Base-by-base conservation (phyloP, 2,888 invertebrate species). In the Callyntrura sp. region DNA sequence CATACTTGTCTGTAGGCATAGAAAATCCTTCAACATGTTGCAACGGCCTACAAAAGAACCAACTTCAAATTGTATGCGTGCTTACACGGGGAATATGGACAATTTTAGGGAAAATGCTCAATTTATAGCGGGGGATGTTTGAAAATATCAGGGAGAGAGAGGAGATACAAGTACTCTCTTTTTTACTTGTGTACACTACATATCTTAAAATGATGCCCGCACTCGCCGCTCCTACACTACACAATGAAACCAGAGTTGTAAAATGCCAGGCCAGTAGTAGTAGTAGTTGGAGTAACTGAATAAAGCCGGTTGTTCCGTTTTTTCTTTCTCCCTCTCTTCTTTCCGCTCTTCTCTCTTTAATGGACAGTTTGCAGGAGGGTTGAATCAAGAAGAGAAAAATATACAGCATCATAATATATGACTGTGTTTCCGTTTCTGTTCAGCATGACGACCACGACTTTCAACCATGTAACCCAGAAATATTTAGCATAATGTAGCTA, bases 401-500 rank as follows among this genome's bases (percentile, higher is more conserved):
- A 78, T 78, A 78, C 12, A 57, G 62, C 20, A 43, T 73, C 23
- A 60, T 78, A 78, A 78, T 86, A 45, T 87, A 87, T 81, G n/a
- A 57, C 68, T 81, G 8, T 57, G 65, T 45, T 87, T 87, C 81
- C 87, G 79, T 57, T 81, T 57, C 70, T 48, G 68, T 81, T 87
- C 79, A 55, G 11, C 79, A 79, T 55, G 78, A 65, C 86, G 83
- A 83, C 68, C 65, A 62, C 82, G 45, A 35, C 43, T 62, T 23
- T 23, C 12, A 12, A 1, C 17, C 35, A 35, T 68, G 20, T 43
- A 25, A n/a, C 25, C 14, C 43, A 45, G 11, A 14, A n/a, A 45
- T 20, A 25, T 25, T 78, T 78, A 78, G 14, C 43, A 81, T 62
- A 81, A 81, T 62, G 25, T 82, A 45, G 51, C n/a, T 45, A 73